These are phyloP conservation scores for Lutjanus campechanus DNA, from an alignment of 2,797 vertebrate species.

Conservation along the genomic window DNA sequence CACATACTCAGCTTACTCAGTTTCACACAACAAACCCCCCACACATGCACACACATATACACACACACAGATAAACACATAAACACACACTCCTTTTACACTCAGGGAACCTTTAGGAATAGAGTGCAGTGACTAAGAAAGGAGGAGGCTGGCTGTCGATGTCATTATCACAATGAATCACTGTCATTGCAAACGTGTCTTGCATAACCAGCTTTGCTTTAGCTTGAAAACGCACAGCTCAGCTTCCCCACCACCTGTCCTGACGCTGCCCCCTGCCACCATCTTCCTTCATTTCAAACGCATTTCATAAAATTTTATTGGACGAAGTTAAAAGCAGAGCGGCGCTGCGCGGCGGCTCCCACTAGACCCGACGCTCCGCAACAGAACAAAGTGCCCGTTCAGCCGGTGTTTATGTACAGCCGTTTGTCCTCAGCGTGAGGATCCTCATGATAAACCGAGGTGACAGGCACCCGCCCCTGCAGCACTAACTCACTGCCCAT, in stretches of 20 bases:
- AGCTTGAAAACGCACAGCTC: constrained; percentile 22
- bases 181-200: constrained; percentile 44
- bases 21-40: constrained; percentile 43
- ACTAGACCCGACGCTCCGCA: constrained; percentile 40
- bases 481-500: constrained; percentile 71
- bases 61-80: constrained; percentile 12
- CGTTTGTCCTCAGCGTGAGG: constrained; percentile 67
- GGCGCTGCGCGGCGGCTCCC: constrained; percentile 45
- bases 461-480: constrained; percentile 66
- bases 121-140: constrained; percentile 42
- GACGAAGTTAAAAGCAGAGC: constrained; percentile 63
- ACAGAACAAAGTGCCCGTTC: constrained; percentile 67
- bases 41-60: constrained; percentile 1
- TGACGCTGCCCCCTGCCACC: constrained; percentile 30
- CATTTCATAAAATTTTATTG: constrained; percentile 74
- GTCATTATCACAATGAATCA: constrained; percentile 68
- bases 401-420: constrained; percentile 69
- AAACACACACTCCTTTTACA: constrained; percentile 25
- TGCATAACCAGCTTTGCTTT: constrained; percentile 53
- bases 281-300: constrained; percentile 56
- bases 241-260: constrained; percentile 53
- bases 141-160: constrained; percentile 43
- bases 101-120: constrained; percentile 36
- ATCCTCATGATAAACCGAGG: constrained; percentile 73
- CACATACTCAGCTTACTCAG: constrained; percentile 54